These are phyloP conservation scores for Epizoanthus ramosus DNA, from an alignment of 92 coral and sea anemone species.

Conservation along the genomic window DNA sequence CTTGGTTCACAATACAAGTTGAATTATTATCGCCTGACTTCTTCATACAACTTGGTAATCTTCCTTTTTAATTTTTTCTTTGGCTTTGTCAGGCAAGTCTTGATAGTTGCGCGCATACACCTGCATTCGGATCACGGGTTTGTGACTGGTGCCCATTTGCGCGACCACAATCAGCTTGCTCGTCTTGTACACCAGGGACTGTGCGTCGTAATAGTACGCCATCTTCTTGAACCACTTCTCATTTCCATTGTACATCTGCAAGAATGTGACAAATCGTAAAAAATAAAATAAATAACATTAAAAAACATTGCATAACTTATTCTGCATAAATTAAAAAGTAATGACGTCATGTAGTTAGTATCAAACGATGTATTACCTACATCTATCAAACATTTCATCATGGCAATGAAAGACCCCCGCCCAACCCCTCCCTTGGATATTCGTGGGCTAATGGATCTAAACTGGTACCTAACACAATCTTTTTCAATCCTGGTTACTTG, in stretches of 20 bases:
- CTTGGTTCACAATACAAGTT: neutral
- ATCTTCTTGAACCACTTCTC: conserved; percentile 13
- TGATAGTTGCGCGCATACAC: conserved; percentile 2
- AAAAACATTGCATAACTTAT: no score
- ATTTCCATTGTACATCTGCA: conserved; percentile 23
- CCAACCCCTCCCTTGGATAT: no score
- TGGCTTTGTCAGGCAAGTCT: conserved; percentile 18
- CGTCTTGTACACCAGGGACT: conserved; percentile 19
- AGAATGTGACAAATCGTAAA: neutral
- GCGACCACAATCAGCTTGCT: conserved; percentile 6
- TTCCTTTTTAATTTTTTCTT: conserved; percentile 14
- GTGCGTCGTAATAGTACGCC: conserved; percentile 11
- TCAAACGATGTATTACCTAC: no score
- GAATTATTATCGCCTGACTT: neutral
- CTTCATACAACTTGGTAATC: conserved; percentile 4
- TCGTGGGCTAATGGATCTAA: no score
- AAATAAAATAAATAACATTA: no score
- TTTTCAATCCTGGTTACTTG: no score
- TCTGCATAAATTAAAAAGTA: no score
- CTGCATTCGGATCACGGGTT: conserved; percentile 24
- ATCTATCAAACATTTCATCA: no score
- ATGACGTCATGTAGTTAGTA: no score
- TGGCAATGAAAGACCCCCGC: no score
- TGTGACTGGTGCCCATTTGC: conserved; percentile 23
- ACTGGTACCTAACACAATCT: no score